Percentiles rank a stretch among this genome's conserved stretches.
Conservation (phyloP, 2,888 invertebrate genomes). For the Nephrotoma appendiculata region DNA sequence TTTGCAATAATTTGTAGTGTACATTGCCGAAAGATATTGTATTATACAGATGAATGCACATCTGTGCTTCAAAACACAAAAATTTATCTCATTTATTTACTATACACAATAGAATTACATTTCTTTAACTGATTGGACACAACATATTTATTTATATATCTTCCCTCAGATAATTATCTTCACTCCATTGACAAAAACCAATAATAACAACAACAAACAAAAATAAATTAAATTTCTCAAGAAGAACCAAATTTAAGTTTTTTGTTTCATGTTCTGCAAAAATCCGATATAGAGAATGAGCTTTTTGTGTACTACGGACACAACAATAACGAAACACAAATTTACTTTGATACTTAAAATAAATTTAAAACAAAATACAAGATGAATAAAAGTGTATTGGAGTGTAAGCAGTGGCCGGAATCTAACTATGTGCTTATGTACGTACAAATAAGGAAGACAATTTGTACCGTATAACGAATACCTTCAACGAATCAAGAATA, state of each 20-base stretch:
- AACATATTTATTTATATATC: background rate
- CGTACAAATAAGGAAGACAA: background rate
- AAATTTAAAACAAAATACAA: background rate
- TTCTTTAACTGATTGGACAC: background rate
- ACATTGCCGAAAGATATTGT: background rate
- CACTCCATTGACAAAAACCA: background rate
- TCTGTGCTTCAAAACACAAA: background rate
- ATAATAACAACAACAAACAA: background rate
- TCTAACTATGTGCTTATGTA: background rate
- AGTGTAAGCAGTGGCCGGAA: background rate
- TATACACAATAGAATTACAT: background rate
- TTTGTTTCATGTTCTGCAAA: background rate
- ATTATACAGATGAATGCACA: background rate
- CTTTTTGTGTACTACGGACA: background rate
- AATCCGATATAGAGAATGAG: background rate
- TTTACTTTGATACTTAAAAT: background rate
- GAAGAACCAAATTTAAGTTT: background rate
- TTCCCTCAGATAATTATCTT: background rate
- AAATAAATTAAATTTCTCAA: background rate
- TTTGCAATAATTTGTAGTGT: no score
- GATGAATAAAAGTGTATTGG: background rate
- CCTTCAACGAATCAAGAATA: background rate
- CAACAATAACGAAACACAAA: background rate
- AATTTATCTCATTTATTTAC: background rate
- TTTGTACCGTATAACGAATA: background rate